Conservation (phyloP, 2,797 vertebrate species). For the Periophthalmus magnuspinnatus region DNA sequence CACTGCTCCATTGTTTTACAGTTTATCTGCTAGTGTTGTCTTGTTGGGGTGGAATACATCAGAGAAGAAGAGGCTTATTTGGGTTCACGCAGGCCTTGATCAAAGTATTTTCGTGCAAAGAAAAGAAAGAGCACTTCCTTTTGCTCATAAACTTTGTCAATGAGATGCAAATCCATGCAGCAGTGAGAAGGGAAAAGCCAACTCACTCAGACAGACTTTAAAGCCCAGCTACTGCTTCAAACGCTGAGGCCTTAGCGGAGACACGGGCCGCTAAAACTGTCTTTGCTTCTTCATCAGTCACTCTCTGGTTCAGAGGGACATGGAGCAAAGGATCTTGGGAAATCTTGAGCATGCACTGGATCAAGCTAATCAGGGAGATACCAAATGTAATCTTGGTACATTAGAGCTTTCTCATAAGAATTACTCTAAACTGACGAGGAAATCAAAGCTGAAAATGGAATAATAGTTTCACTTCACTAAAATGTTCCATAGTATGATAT, state of each 20-base stretch:
- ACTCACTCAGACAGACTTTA: constrained; percentile 26
- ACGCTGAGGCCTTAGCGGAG: constrained; percentile 28
- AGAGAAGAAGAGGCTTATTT: constrained; percentile 20
- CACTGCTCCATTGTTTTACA: constrained; percentile 13
- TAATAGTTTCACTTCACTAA: background rate
- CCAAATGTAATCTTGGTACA: constrained; percentile 56
- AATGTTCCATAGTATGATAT: too few species aligned
- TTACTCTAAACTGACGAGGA: constrained; percentile 25
- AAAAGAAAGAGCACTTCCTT: constrained; percentile 26
- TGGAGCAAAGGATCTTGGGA: constrained; percentile 16
- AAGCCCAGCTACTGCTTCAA: constrained; percentile 39
- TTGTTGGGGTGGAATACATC: constrained; percentile 15
- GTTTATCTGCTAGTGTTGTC: constrained; percentile 27
- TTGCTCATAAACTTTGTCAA: constrained; percentile 57
- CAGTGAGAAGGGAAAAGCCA: constrained; percentile 40
- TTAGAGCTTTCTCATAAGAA: constrained; percentile 41
- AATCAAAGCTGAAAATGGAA: background rate
- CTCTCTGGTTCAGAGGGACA: constrained; percentile 22
- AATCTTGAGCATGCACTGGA: constrained; percentile 49
- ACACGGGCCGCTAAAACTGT: constrained; percentile 16
- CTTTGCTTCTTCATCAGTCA: constrained; percentile 42
- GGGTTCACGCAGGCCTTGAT: constrained; percentile 17
- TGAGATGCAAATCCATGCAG: constrained; percentile 74
- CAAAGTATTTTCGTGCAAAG: constrained; percentile 38
- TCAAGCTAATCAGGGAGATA: constrained; percentile 48